A percentile compares a stretch with the other conserved stretches of the same genome.
phyloP scores from a whole-genome alignment of 2,113 vertebrate genomes.

The Geothlypis trichas region DNA sequence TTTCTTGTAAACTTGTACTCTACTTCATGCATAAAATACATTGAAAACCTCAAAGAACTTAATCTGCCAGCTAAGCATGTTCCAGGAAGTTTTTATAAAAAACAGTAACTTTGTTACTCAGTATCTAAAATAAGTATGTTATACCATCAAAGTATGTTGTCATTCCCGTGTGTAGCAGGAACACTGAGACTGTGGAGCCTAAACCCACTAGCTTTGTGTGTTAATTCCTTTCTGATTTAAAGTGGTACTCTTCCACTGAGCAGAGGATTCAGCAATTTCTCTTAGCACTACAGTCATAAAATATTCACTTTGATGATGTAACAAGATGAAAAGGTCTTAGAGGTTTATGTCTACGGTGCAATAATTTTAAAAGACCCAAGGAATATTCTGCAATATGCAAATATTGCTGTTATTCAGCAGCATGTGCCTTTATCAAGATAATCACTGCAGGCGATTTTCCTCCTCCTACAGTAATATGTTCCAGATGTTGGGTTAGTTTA shows the following conservation, averaged over 20 bases:
- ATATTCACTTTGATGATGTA: not conserved
- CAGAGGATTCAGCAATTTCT: not conserved
- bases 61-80: not conserved
- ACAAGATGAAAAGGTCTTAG: not conserved
- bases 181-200: not conserved
- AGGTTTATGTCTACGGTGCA: not conserved
- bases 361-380: not conserved
- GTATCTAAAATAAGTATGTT: not conserved
- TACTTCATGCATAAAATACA: not conserved
- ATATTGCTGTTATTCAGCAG: not conserved
- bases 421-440: not conserved
- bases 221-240: not conserved
- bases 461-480: not conserved
- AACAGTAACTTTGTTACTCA: not conserved
- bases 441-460: not conserved
- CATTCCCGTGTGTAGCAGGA: not conserved
- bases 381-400: not conserved
- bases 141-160: not conserved
- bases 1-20: not conserved
- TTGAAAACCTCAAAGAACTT: not conserved
- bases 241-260: not conserved
- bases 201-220: rapidly evolving
- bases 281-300: not conserved
- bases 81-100: not conserved
- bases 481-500: not conserved